These are phyloP conservation scores for Anarrhichthys ocellatus DNA, from an alignment of 2,113 vertebrate species.

Conservation along the genomic window DNA sequence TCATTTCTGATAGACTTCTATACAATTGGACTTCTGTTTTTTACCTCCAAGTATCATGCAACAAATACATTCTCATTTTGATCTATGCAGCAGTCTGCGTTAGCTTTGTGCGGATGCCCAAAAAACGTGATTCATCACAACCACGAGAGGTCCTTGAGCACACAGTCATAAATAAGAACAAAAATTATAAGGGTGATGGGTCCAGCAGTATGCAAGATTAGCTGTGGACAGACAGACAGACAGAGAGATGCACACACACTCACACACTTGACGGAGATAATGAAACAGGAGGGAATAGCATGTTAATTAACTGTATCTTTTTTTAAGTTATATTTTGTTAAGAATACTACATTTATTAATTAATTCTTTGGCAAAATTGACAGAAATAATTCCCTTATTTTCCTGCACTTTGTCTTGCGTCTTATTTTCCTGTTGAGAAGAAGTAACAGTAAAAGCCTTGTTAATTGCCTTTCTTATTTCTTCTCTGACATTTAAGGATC, in stretches of 20 bases:
- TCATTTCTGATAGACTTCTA: too few species aligned
- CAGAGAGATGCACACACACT: too few species aligned
- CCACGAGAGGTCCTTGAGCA: too few species aligned
- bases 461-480: background rate
- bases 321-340: background rate
- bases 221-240: too few species aligned
- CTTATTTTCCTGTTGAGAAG: background rate
- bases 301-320: background rate
- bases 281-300: background rate
- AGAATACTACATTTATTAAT: background rate
- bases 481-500: conserved; percentile 35
- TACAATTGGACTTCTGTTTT: background rate
- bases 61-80: background rate
- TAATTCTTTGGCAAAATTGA: background rate
- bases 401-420: background rate
- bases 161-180: too few species aligned
- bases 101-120: background rate
- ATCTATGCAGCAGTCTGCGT: background rate
- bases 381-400: background rate
- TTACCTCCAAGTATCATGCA: background rate
- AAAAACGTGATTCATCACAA: too few species aligned
- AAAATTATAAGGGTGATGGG: too few species aligned
- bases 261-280: background rate
- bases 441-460: background rate
- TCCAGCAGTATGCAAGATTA: too few species aligned